These are phyloP conservation scores for Rhizomys pruinosus DNA, from an alignment of 2,113 vertebrate genomes.

Conservation along the genomic window DNA sequence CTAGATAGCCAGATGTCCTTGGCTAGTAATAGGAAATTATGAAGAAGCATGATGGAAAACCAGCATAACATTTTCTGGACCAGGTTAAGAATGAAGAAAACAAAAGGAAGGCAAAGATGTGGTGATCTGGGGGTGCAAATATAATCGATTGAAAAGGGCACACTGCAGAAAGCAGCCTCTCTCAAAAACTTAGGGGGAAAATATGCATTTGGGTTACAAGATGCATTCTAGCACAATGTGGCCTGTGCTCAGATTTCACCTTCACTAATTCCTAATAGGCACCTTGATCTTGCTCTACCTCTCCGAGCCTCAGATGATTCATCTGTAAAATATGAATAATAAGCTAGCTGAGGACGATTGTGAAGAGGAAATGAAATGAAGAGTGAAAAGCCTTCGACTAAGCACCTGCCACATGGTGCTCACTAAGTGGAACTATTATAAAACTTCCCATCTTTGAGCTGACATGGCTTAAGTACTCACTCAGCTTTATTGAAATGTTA, in stretches of 20 bases:
- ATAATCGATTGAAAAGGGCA: neutral
- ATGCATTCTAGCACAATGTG: neutral
- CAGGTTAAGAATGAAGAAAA: slow-evolving; percentile 5
- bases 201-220: neutral
- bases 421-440: slow-evolving; percentile 29
- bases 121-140: neutral
- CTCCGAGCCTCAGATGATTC: neutral
- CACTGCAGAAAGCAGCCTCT: neutral
- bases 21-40: neutral
- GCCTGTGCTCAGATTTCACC: neutral
- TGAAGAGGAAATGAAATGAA: slow-evolving; percentile 42
- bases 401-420: neutral
- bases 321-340: slow-evolving; percentile 38
- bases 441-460: slow-evolving; percentile 31
- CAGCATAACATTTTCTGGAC: neutral
- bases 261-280: neutral
- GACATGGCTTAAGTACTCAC: neutral
- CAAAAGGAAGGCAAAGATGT: neutral
- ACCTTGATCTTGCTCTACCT: neutral
- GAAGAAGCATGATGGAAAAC: slow-evolving; percentile 8
- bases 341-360: neutral
- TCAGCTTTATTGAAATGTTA: slow-evolving; percentile 8
- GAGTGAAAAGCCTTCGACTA: neutral
- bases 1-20: neutral
- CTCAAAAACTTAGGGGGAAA: neutral